phyloP scores from a whole-genome alignment of 1,140 invertebrate genomes.

The Rhyacophila brunnea region DNA sequence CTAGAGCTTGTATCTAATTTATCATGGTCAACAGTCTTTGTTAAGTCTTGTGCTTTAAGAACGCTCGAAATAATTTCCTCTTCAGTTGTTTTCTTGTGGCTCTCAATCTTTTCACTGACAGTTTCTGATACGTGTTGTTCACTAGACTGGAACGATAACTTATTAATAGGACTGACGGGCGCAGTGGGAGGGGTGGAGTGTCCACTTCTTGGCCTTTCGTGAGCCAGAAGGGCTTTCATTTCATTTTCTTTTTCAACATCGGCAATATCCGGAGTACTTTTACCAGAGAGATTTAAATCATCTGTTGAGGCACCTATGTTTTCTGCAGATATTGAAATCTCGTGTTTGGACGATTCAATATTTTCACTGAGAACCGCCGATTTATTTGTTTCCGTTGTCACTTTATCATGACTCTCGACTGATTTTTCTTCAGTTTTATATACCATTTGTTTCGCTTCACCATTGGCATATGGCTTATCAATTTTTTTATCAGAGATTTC shows the following conservation, averaged over 20 bases:
- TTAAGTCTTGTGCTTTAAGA: constrained; percentile 5
- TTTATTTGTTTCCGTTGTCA: no score
- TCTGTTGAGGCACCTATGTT: constrained; percentile 17
- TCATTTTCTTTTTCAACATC: constrained; percentile 35
- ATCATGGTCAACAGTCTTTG: constrained; percentile 2
- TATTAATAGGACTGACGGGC: constrained; percentile 53
- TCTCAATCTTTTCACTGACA: not conserved
- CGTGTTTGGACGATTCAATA: not conserved
- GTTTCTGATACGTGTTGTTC: not conserved
- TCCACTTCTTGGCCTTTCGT: constrained; percentile 33
- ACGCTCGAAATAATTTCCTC: not conserved
- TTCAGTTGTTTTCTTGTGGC: not conserved
- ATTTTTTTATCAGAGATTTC: not conserved
- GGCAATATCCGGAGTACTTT: constrained; percentile 40
- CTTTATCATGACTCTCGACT: no score
- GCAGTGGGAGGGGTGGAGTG: constrained; percentile 56
- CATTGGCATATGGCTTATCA: constrained; percentile 7
- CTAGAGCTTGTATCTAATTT: constrained; percentile 7
- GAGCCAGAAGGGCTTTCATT: constrained; percentile 17
- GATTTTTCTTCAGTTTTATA: constrained; percentile 3
- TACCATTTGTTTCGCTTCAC: constrained; percentile 13
- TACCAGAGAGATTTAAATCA: constrained; percentile 34
- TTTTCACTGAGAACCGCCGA: not conserved
- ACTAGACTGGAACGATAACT: constrained; percentile 19
- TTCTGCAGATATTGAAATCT: not conserved